Percentiles rank a stretch among this genome's conserved stretches.
These are phyloP conservation scores for Stenurella melanura DNA, from an alignment of 2,888 invertebrate genomes.

Conservation along the genomic window DNA sequence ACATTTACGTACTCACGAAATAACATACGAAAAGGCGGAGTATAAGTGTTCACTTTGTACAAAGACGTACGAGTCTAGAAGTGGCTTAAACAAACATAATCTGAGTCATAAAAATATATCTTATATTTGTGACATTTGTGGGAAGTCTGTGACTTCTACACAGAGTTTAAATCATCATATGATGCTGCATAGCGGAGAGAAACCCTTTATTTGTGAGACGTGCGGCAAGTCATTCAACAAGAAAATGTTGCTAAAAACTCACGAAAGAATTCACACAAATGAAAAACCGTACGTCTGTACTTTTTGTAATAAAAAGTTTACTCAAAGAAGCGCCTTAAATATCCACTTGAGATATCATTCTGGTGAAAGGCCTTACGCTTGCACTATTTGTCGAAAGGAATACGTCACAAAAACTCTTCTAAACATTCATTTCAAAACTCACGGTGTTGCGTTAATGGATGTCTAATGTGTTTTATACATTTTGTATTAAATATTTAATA, in stretches of 20 bases:
- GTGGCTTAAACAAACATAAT: conserved; percentile 29
- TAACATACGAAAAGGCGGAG: conserved; percentile 5
- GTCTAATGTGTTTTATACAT: neutral
- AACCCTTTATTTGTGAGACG: conserved; percentile 51
- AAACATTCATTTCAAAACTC: conserved; percentile 30
- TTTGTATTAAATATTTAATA: neutral
- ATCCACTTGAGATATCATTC: conserved; percentile 47
- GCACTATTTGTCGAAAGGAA: conserved; percentile 42
- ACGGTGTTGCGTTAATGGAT: conserved; percentile 11
- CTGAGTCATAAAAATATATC: conserved; percentile 14
- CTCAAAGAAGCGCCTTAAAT: conserved; percentile 37
- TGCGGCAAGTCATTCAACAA: conserved; percentile 74
- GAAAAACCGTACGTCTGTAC: conserved; percentile 45
- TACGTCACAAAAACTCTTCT: conserved; percentile 37
- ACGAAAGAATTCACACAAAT: conserved; percentile 66
- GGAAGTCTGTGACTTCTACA: conserved; percentile 63
- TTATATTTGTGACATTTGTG: conserved; percentile 62
- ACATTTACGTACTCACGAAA: conserved; percentile 27
- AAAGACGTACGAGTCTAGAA: conserved; percentile 5
- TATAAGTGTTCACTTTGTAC: conserved; percentile 6
- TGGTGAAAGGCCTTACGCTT: conserved; percentile 46
- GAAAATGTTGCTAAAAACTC: conserved; percentile 60
- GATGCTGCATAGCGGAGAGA: conserved; percentile 68
- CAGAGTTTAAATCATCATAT: conserved; percentile 66
- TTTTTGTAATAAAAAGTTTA: conserved; percentile 45